These are phyloP conservation scores for Strigamia transsilvanica DNA, from an alignment of 2,888 invertebrate genomes.

Conservation along the genomic window DNA sequence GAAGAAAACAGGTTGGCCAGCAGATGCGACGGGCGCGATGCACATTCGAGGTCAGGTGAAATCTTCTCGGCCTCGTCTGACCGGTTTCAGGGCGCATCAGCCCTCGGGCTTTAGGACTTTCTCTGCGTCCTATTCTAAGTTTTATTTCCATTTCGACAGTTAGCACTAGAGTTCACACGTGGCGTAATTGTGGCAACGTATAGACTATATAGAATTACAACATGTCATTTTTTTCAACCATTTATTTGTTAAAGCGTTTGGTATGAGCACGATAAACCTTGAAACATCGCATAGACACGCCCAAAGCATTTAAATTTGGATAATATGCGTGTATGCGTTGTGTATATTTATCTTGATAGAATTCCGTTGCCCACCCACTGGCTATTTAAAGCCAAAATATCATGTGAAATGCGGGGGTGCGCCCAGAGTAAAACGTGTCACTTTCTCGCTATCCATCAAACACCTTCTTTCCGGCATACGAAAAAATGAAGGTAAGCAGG, in stretches of 20 bases:
- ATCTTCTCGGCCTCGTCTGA: constrained; percentile 40
- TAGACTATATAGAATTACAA: neutral
- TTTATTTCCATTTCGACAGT: constrained; percentile 2
- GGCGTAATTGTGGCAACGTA: neutral
- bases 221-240: neutral
- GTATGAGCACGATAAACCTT: neutral
- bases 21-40: neutral
- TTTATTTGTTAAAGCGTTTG: neutral
- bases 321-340: neutral
- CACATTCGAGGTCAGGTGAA: constrained; percentile 33
- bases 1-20: constrained; percentile 41
- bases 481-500: constrained; percentile 1
- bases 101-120: constrained; percentile 39
- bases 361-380: constrained; percentile 7
- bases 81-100: constrained; percentile 30
- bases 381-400: neutral
- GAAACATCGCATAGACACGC: neutral
- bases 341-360: constrained; percentile 23
- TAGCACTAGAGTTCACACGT: neutral
- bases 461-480: constrained; percentile 38
- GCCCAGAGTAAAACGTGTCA: constrained; percentile 2
- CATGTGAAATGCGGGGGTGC: constrained; percentile 41
- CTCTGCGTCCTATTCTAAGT: neutral
- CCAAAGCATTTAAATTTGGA: constrained; percentile 16
- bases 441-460: constrained; percentile 39